Base-by-base conservation (phyloP, 2,113 vertebrate species). In the Pelecanus crispus region DNA sequence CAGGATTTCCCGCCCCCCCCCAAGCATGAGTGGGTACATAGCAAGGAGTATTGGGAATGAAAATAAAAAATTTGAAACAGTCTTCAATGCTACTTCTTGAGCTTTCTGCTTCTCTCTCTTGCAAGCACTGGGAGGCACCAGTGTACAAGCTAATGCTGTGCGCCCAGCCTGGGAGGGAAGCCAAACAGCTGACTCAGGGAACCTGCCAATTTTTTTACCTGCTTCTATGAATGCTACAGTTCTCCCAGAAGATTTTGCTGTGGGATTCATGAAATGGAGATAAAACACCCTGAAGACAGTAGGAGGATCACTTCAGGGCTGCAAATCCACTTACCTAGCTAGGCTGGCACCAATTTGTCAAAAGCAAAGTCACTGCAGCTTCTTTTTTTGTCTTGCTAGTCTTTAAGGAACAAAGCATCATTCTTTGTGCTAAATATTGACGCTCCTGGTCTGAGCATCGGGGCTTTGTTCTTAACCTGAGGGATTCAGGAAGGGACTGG, bases 101-200 rank as follows among this genome's bases (percentile, higher is more conserved):
- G 21, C 16, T 80, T 36, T 29, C 17, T 97, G 95, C 67, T 28
- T 13, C 34, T 92, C 82, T 36, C 61, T 28, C 50, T 42, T 15
- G 24, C 77, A 15, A 28, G 61, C 97, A 70, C 95, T 72, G 95
- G 96, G 91, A 93, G 96, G 96, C 94, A 91, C 68, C 89, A 86
- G 50, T 6, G 73, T n/a, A 70, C 95, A 59, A 86, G 75, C 29
- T n/a, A 95, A 49, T 1, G 34, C 74, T 13, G 44, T 1, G 1
- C 2, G 7, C 47, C 4, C 52, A 3, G 72, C 13, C 42, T 45
- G 84, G 49, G 31, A 52, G 58, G 4, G 22, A 18, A 74, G 36
- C 65, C 55, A 14, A 49, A 58, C 61, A 8, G 40, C 77, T 67
- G 59, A 2, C 21, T 34, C 17, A 1, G 44, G 49, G 40, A 95